A percentile compares a stretch with the other conserved stretches of the same genome.
These are phyloP conservation scores for Lasioglossum marginatum DNA, from an alignment of 2,888 invertebrate genomes.

Conservation along the genomic window DNA sequence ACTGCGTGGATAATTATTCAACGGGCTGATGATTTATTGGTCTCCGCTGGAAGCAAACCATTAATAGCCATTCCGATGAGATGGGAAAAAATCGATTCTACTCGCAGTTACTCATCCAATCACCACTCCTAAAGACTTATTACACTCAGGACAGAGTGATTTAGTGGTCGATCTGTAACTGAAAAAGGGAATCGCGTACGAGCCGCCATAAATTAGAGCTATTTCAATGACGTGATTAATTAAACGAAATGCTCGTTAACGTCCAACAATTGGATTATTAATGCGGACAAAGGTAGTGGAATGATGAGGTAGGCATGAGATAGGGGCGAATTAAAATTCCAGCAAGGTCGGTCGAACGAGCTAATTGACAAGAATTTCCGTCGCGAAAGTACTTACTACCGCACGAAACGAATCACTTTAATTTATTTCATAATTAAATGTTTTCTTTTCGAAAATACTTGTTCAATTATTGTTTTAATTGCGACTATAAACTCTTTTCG, in stretches of 20 bases:
- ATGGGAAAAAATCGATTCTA: constrained; percentile 17
- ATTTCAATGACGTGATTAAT: constrained; percentile 24
- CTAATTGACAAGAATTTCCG: no score
- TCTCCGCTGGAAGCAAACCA: not conserved
- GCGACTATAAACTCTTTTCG: not conserved
- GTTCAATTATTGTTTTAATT: not conserved
- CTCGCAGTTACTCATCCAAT: constrained; percentile 23
- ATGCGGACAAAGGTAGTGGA: not conserved
- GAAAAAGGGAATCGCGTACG: not conserved
- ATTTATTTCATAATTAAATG: not conserved
- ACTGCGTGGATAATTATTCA: not conserved
- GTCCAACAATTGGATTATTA: not conserved
- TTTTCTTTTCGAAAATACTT: not conserved
- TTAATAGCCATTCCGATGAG: not conserved
- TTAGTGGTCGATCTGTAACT: constrained; percentile 21
- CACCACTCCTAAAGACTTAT: constrained; percentile 31
- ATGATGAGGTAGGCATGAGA: no score
- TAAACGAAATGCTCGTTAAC: constrained; percentile 18
- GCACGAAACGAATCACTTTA: not conserved
- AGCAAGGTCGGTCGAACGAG: not conserved
- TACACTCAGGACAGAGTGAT: constrained; percentile 24
- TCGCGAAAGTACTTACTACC: no score
- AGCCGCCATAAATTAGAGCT: constrained; percentile 24
- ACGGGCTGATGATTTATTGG: not conserved
- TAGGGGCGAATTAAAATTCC: constrained; percentile 10